A percentile compares a stretch with the other conserved stretches of the same genome.
These are phyloP conservation scores for Pempheris klunzingeri DNA, from an alignment of 2,797 vertebrate genomes.

Conservation along the genomic window DNA sequence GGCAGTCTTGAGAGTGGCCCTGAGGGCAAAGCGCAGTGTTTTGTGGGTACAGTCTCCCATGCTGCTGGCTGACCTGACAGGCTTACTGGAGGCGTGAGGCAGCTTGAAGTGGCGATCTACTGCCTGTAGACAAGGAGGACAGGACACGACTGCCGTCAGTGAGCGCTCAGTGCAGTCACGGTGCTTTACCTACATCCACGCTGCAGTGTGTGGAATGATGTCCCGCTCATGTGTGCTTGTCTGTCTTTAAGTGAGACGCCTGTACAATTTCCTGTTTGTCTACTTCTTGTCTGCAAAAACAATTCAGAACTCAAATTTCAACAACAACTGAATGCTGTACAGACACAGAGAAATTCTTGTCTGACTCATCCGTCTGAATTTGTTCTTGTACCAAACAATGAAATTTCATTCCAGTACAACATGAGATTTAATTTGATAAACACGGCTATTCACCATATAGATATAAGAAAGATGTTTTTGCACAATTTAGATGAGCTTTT, in stretches of 20 bases:
- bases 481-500: background rate
- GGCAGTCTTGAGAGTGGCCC: slow-evolving; percentile 94
- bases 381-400: background rate
- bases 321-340: background rate
- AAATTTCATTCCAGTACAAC: background rate
- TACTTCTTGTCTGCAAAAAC: background rate
- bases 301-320: background rate
- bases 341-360: background rate
- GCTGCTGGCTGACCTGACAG: slow-evolving; percentile 83
- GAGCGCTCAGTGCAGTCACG: background rate
- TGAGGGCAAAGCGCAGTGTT: slow-evolving; percentile 93
- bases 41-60: slow-evolving; percentile 93
- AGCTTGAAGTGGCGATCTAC: slow-evolving; percentile 98
- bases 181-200: background rate
- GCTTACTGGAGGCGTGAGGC: slow-evolving; percentile 96
- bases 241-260: too few species aligned
- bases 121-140: slow-evolving; percentile 82
- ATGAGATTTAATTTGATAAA: background rate
- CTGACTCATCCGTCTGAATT: background rate
- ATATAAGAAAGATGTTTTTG: too few species aligned
- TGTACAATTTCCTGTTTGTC: background rate
- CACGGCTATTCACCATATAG: too few species aligned
- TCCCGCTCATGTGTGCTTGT: background rate
- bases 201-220: background rate
- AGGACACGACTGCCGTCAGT: background rate